phyloP scores from a whole-genome alignment of 2,797 vertebrate genomes.

The Bothrops alternatus region DNA sequence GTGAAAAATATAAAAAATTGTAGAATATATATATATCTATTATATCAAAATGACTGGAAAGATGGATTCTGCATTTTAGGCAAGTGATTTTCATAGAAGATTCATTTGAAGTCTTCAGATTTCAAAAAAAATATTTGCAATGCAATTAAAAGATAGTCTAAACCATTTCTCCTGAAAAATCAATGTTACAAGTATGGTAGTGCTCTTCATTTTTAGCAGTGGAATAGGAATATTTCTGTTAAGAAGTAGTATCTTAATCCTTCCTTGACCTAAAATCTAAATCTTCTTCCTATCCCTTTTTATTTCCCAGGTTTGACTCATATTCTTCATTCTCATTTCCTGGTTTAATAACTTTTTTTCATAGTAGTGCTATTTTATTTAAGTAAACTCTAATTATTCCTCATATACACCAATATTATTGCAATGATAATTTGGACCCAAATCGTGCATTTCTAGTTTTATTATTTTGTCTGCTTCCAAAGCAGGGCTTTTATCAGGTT shows the following conservation, averaged over 20 bases:
- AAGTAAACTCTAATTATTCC: background rate
- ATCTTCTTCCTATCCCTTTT: background rate
- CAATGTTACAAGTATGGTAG: background rate
- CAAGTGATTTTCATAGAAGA: background rate
- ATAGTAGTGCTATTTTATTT: background rate
- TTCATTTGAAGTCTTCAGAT: background rate
- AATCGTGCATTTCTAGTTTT: background rate
- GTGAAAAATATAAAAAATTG: background rate
- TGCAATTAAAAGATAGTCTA: background rate
- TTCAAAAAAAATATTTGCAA: background rate
- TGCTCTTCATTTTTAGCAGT: background rate
- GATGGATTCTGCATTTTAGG: background rate
- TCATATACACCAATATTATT: background rate
- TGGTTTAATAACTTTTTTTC: background rate
- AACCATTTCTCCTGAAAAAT: background rate
- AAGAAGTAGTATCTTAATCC: background rate
- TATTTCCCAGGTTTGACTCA: background rate
- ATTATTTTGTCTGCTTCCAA: background rate
- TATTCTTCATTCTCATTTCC: background rate
- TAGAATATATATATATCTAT: background rate
- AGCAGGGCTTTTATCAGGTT: background rate
- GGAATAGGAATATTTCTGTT: background rate
- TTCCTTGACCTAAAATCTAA: background rate
- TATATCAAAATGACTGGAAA: background rate
- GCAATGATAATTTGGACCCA: background rate